Percentiles rank a stretch among this genome's conserved stretches.
These are phyloP conservation scores for Misgurnus mizolepis DNA, from an alignment of 2,113 vertebrate genomes.

Conservation along the genomic window DNA sequence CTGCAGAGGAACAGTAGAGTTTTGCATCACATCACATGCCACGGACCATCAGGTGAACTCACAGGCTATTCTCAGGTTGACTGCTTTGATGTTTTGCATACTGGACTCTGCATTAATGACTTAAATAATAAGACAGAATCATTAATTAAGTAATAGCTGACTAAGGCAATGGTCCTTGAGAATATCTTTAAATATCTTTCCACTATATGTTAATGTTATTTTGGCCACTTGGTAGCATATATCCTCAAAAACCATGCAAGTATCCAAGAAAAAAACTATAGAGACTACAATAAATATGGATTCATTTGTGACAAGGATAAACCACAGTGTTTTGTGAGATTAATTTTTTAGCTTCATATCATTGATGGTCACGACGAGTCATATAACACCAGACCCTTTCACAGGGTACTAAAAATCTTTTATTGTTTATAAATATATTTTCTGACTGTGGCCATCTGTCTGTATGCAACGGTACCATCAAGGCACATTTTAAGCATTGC, in stretches of 20 bases:
- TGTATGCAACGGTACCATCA: too few relatives aligned
- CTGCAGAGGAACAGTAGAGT: not conserved
- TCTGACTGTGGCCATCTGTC: too few relatives aligned
- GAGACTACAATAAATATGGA: not conserved
- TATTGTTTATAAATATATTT: too few relatives aligned
- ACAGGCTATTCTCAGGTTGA: not conserved
- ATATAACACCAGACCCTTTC: too few relatives aligned
- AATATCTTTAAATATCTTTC: not conserved
- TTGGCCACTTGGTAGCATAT: not conserved
- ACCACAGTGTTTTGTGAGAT: not conserved
- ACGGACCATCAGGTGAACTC: not conserved
- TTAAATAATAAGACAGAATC: not conserved
- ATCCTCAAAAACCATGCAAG: not conserved
- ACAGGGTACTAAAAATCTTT: too few relatives aligned
- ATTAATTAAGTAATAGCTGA: not conserved
- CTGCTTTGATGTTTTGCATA: constrained; percentile 6
- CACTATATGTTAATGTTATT: too few relatives aligned
- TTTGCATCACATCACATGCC: not conserved
- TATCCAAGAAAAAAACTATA: not conserved
- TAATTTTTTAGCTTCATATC: too few relatives aligned
- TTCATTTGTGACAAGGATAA: not conserved
- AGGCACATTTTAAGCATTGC: too few relatives aligned
- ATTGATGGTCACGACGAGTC: too few relatives aligned
- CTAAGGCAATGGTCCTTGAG: not conserved
- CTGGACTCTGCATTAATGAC: not conserved